phyloP scores from a whole-genome alignment of 2,888 invertebrate species.

The Chymomyza caudatula region DNA sequence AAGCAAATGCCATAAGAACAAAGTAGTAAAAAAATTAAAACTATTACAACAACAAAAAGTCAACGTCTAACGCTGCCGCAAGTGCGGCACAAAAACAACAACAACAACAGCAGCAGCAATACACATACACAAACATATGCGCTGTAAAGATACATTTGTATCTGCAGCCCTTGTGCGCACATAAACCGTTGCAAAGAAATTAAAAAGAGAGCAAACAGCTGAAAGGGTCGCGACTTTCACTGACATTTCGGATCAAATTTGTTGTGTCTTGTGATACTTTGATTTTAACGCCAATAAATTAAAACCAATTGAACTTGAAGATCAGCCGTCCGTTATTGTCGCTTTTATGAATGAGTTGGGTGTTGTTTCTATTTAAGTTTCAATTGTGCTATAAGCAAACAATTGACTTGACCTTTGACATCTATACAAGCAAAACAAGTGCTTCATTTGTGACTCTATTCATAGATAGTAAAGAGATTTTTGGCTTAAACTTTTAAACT shows the following conservation, averaged over 20 bases:
- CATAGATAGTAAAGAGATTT: neutral
- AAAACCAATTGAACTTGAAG: constrained; percentile 57
- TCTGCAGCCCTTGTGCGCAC: constrained; percentile 30
- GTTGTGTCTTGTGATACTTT: constrained; percentile 36
- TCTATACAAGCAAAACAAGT: constrained; percentile 37
- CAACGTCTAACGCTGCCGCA: neutral
- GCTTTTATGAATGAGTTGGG: constrained; percentile 6
- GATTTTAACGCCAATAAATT: constrained; percentile 69
- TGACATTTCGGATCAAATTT: constrained; percentile 68
- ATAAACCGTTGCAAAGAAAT: neutral
- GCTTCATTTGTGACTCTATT: constrained; percentile 12
- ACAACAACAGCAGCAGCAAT: no score
- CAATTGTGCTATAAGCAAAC: constrained; percentile 34
- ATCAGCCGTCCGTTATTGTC: no score
- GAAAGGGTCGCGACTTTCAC: constrained; percentile 73
- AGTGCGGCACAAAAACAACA: neutral
- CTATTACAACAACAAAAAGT: neutral
- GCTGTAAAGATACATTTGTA: constrained; percentile 55
- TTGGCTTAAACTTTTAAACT: neutral
- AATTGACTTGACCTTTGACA: constrained; percentile 55
- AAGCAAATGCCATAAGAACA: neutral
- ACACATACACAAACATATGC: neutral
- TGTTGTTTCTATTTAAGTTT: constrained; percentile 12
- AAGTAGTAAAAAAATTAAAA: neutral
- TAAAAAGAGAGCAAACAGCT: constrained; percentile 6